These are phyloP conservation scores for Serilophus lunatus DNA, from an alignment of 2,113 vertebrate genomes.

Conservation along the genomic window DNA sequence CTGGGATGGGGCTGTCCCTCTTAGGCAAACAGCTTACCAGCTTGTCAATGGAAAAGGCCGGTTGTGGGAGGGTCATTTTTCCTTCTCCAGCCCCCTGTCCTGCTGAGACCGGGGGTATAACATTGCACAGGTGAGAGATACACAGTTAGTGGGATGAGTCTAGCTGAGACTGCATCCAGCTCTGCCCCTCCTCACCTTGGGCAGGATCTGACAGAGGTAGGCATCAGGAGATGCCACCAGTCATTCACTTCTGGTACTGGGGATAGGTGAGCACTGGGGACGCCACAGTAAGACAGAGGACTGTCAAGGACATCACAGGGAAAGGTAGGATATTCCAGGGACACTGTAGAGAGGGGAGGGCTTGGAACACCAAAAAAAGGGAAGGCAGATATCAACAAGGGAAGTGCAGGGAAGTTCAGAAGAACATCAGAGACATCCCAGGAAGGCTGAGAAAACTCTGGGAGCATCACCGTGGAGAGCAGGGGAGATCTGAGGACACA, in stretches of 20 bases:
- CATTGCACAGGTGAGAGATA: fast-evolving
- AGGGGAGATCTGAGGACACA: neutral
- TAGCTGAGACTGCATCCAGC: too few relatives aligned
- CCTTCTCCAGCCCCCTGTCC: neutral
- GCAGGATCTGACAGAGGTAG: neutral
- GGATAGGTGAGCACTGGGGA: neutral
- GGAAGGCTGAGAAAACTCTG: too few relatives aligned
- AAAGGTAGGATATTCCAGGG: neutral
- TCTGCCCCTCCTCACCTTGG: neutral
- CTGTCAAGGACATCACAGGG: neutral
- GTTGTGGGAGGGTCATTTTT: neutral
- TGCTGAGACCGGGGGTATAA: neutral
- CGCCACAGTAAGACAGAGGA: neutral
- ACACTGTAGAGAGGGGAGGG: neutral
- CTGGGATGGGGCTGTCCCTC: neutral
- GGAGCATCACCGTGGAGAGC: neutral
- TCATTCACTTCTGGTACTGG: neutral
- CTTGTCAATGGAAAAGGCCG: neutral
- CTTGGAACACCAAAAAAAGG: neutral
- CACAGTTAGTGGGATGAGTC: neutral
- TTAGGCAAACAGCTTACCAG: neutral
- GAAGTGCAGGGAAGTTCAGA: neutral
- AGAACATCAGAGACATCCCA: neutral
- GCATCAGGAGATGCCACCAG: neutral
- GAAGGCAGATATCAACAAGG: too few relatives aligned